phyloP scores from a whole-genome alignment of 2,888 invertebrate genomes.

The Glyphotaelius pellucidus region DNA sequence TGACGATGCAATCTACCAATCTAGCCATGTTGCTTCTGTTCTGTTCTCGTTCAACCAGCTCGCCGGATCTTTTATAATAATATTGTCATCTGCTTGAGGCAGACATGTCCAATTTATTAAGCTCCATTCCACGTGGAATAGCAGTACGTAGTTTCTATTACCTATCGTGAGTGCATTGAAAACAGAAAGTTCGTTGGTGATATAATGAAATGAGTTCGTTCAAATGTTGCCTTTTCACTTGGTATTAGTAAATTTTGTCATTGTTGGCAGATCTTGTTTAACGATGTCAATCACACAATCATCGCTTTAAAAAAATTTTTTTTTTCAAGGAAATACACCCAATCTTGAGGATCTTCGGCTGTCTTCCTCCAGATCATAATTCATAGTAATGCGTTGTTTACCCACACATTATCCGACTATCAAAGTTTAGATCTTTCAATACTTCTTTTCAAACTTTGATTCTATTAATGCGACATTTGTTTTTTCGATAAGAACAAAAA shows the following conservation, averaged over 20 bases:
- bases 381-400: no score
- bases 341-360: no score
- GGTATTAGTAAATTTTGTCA: background rate
- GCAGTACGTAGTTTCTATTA: background rate
- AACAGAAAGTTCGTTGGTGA: background rate
- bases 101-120: conserved; percentile 16
- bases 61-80: conserved; percentile 18
- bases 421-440: background rate
- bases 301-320: no score
- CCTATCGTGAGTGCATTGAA: conserved; percentile 4
- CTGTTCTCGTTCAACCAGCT: background rate
- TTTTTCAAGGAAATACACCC: no score
- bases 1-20: conserved; percentile 42
- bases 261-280: background rate
- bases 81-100: conserved; percentile 11
- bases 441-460: background rate
- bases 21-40: background rate
- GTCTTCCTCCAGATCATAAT: no score
- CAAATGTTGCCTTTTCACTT: background rate
- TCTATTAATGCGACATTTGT: background rate
- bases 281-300: no score
- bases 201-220: background rate
- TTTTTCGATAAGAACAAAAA: background rate
- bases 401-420: background rate
- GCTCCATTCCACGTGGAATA: background rate